phyloP scores from a whole-genome alignment of 2,797 vertebrate genomes.

The Lophotriccus pileatus region DNA sequence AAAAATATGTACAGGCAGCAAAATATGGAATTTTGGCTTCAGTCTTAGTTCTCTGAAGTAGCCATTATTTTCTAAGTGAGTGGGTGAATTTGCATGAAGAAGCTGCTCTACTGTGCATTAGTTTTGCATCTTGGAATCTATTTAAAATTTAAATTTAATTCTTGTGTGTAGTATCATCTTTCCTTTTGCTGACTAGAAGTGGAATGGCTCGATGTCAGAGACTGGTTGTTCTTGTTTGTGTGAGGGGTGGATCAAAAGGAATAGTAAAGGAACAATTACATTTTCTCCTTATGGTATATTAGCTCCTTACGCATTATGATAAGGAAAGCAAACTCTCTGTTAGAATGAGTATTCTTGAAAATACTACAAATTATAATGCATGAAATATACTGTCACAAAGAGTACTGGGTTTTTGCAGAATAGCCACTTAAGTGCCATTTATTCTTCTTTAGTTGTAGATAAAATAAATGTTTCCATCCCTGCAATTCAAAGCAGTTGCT shows the following conservation, averaged over 20 bases:
- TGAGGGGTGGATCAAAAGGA: not conserved
- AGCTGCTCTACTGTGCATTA: not conserved
- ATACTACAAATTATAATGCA: not conserved
- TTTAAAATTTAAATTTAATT: not conserved
- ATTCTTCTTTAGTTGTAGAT: not conserved
- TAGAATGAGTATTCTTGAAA: not conserved
- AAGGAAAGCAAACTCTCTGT: not conserved
- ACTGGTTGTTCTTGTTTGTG: not conserved
- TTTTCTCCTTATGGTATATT: not conserved
- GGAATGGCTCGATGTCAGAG: not conserved
- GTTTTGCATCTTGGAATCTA: not conserved
- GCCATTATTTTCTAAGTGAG: not conserved
- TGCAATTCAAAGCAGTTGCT: not conserved
- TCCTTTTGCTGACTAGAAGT: not conserved
- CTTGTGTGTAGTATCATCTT: not conserved
- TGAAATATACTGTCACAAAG: not conserved
- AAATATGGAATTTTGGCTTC: not conserved
- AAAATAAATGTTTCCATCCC: not conserved
- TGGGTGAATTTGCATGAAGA: not conserved
- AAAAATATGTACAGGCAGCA: not conserved
- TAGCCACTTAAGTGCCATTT: not conserved
- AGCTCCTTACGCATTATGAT: not conserved
- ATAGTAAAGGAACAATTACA: not conserved
- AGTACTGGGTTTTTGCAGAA: not conserved
- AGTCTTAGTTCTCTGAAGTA: not conserved